These are phyloP conservation scores for Liasis olivaceus DNA, from an alignment of 2,797 vertebrate species.

Conservation along the genomic window DNA sequence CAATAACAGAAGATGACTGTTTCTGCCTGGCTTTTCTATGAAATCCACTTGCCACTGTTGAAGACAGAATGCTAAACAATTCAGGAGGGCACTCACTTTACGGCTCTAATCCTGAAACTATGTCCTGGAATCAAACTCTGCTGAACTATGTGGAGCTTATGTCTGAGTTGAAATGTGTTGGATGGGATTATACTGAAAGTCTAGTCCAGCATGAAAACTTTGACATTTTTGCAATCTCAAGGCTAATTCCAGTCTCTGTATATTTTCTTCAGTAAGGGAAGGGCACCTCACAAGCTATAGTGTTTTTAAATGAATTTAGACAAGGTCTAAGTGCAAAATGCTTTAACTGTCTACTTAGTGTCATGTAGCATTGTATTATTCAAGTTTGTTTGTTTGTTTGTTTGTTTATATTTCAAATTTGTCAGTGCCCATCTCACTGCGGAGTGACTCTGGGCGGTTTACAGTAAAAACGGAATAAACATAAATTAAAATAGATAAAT, in stretches of 20 bases:
- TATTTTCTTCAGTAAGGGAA: background rate
- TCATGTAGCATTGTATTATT: background rate
- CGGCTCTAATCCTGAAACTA: background rate
- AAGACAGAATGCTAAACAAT: background rate
- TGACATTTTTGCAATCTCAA: background rate
- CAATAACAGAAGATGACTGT: background rate
- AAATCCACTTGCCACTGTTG: background rate
- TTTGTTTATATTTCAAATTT: too few relatives aligned
- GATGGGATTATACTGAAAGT: background rate
- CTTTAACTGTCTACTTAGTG: background rate
- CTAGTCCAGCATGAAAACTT: background rate
- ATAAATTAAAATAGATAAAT: too few relatives aligned
- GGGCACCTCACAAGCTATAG: background rate
- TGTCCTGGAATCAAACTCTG: background rate
- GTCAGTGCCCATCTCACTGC: too few relatives aligned
- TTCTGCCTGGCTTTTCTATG: background rate
- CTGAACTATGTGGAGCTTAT: background rate
- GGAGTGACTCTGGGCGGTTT: too few relatives aligned
- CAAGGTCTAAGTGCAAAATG: background rate
- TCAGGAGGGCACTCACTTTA: background rate
- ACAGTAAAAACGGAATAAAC: too few relatives aligned
- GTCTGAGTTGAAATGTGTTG: background rate
- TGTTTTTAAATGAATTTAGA: background rate
- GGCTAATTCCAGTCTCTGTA: background rate
- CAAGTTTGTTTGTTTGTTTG: background rate